Evolutionary conservation across 2,797 vertebrate genomes (phyloP), one percentile per base, ranked within the genome.

Genomic region (Valencia hispanica): DNA sequence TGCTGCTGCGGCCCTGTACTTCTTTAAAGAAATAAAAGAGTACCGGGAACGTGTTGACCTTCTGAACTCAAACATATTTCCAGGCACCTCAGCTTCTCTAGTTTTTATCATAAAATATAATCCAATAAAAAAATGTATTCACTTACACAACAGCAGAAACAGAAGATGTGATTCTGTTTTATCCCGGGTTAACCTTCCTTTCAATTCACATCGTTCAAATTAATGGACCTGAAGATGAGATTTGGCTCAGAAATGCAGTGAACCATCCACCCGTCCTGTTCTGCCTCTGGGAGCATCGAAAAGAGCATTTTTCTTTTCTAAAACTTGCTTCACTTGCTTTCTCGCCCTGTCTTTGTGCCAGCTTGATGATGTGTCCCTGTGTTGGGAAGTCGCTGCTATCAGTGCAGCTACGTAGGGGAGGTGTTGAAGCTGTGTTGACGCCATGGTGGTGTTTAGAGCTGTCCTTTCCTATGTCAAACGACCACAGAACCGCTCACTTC

Each of bases 201-300:
- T 81, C 70, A 41, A 66, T 76, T 80, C 80, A 63, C 78, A 84
- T 88, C 82, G 73, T 75, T 86, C 75, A 87, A 82, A 90, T 77
- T 87, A 90, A 92, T 91, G 73, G 86, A 74, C 71, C 83, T 72
- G 57, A 74, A 81, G 87, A 91, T 90, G 86, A 88, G 83, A 85
- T 78, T 78, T 90, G 88, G 82, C 91, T 88, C 84, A 80, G 34
- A 82, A 83, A 17, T 57, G 86, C 34, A 75, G 85, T 81, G 85
- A 84, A 87, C 87, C 34, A 76, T 83, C 80, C 79, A 22, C 70
- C 76, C 68, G n/a, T 15, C 65, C 30, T 0, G 68, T 66, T 45
- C 66, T 79, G 74, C 75, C 63, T 69, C 57, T 32, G 72, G 20
- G 55, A 86, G 73, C 82, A 43, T 70, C 66, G 86, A 78, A 30